Evolutionary conservation across 2,888 invertebrate genomes (phyloP).

Genomic region (Pediacus dermestoides): DNA sequence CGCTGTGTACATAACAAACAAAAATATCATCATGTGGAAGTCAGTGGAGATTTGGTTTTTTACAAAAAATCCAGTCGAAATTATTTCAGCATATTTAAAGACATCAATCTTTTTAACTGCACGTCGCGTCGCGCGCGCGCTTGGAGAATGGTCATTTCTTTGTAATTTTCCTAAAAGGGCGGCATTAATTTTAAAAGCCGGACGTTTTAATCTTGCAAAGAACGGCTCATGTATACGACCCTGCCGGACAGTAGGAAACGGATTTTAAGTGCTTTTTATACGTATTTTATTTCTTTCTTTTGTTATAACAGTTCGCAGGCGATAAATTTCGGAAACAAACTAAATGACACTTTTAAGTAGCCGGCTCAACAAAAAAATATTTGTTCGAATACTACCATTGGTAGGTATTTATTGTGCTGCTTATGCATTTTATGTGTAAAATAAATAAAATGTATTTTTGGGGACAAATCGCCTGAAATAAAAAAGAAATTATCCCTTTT

Average conservation of each 20-base stretch:
- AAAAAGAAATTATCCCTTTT: constrained; percentile 25
- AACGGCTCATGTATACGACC: constrained; percentile 22
- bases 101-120: constrained; percentile 33
- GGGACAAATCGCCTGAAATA: constrained; percentile 21
- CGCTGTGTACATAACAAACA: no score
- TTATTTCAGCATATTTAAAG: no score
- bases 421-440: not conserved
- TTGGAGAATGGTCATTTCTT: constrained; percentile 35
- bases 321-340: constrained; percentile 17
- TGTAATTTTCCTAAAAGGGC: constrained; percentile 40
- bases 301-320: constrained; percentile 12
- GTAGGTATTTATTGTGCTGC: no score
- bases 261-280: constrained; percentile 38
- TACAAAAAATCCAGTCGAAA: no score
- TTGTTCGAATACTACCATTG: no score
- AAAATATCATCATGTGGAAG: no score
- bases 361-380: no score
- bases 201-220: constrained; percentile 41
- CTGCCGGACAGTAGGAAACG: constrained; percentile 34
- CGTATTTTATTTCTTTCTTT: constrained; percentile 18
- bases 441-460: no score
- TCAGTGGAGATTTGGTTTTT: no score
- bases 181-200: constrained; percentile 41
- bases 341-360: constrained; percentile 20
- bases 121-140: no score